Percentiles rank a stretch among this genome's conserved stretches.
Evolutionary conservation across 1,140 invertebrate species (phyloP).

Genomic region (Lamellibrachia luymesi): DNA sequence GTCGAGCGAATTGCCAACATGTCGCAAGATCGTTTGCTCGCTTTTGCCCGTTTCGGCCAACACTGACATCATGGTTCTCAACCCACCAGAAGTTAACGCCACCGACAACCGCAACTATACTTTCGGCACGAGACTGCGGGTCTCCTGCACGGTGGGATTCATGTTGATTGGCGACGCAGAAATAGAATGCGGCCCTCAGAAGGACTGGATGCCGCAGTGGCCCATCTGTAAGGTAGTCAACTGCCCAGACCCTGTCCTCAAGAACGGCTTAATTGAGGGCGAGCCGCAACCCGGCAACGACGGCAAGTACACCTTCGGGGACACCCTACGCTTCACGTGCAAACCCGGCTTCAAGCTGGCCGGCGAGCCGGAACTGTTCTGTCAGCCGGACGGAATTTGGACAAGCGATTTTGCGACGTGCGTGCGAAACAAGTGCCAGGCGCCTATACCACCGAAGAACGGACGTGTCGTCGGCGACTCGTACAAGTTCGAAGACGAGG

Average conservation of each 20-base stretch:
- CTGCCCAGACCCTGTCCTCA: slow-evolving; percentile 31
- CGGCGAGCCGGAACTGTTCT: slow-evolving; percentile 22
- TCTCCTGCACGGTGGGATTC: background rate
- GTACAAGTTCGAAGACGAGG: slow-evolving; percentile 30
- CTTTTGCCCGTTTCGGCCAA: background rate
- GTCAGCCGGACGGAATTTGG: slow-evolving; percentile 33
- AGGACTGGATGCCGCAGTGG: slow-evolving; percentile 13
- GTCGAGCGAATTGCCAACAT: slow-evolving; percentile 37
- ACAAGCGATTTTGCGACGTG: slow-evolving; percentile 26
- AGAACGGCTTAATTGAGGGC: slow-evolving; percentile 11
- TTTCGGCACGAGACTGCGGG: background rate
- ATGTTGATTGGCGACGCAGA: background rate
- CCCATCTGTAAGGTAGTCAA: slow-evolving; percentile 29
- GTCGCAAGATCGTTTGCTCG: slow-evolving; percentile 24
- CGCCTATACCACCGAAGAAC: slow-evolving; percentile 30
- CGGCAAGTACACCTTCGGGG: slow-evolving; percentile 10
- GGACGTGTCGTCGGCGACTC: slow-evolving; percentile 29
- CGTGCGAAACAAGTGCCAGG: slow-evolving; percentile 35
- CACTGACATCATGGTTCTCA: background rate
- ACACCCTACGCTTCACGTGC: slow-evolving; percentile 20
- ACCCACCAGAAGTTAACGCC: background rate
- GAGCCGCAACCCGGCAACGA: background rate
- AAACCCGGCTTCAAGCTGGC: slow-evolving; percentile 9
- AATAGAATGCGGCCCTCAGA: slow-evolving; percentile 17
- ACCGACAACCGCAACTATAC: slow-evolving; percentile 6